phyloP scores from a whole-genome alignment of 53 echinoderm and acorn worm species.

The Temnopleurus reevesii region DNA sequence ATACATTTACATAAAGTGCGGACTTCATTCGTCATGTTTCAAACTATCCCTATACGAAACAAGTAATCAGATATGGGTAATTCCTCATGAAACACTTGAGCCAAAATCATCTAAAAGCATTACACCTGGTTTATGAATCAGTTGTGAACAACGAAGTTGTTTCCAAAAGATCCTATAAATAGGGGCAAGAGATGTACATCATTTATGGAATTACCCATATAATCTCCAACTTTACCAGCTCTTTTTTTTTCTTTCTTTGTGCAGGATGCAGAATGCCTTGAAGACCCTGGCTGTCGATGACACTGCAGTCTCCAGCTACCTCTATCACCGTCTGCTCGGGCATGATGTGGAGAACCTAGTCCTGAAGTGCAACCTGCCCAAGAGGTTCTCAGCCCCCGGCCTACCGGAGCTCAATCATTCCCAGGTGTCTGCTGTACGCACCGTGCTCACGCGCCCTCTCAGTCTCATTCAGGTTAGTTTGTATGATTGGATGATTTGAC shows the following conservation, averaged over 20 bases:
- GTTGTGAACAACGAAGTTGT: too few species aligned
- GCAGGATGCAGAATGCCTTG: constrained; percentile 95
- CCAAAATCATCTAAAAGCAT: too few species aligned
- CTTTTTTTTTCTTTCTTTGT: background rate
- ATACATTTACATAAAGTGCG: too few species aligned
- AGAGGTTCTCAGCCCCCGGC: constrained; percentile 83
- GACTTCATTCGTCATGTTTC: too few species aligned
- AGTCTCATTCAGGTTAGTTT: constrained; percentile 96
- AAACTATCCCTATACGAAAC: too few species aligned
- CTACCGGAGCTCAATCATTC: constrained; percentile 96
- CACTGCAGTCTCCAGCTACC: constrained; percentile 94
- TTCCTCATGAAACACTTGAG: too few species aligned
- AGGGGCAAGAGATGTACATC: too few species aligned
- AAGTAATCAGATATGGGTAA: too few species aligned
- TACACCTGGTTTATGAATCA: too few species aligned
- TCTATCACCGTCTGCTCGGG: constrained; percentile 91
- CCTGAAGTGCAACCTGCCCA: constrained; percentile 91
- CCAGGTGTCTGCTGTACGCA: constrained; percentile 95
- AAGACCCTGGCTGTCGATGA: constrained; percentile 97
- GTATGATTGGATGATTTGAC: too few species aligned
- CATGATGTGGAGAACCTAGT: constrained; percentile 97
- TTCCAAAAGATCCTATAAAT: too few species aligned
- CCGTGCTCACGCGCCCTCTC: constrained; percentile 88
- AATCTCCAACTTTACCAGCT: background rate
- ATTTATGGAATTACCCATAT: too few species aligned